These are phyloP conservation scores for Oncorhynchus kisutch DNA, from an alignment of 2,113 vertebrate genomes.

Conservation along the genomic window DNA sequence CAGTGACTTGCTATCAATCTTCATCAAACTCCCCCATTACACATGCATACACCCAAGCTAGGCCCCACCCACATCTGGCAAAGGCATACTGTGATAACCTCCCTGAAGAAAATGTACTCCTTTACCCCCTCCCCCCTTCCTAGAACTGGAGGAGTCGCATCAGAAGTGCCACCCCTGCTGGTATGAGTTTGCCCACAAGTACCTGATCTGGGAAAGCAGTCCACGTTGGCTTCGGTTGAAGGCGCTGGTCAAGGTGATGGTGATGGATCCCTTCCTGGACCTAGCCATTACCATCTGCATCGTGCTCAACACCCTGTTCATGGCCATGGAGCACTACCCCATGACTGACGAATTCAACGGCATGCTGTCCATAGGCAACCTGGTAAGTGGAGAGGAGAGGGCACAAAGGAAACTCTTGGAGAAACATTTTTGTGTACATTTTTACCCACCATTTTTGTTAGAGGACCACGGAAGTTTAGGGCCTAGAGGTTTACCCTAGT, in stretches of 20 bases:
- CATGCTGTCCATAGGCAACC: constrained; percentile 91
- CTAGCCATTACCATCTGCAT: constrained; percentile 96
- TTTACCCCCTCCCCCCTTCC: neutral
- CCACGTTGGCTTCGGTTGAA: constrained; percentile 86
- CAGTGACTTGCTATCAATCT: too few species aligned
- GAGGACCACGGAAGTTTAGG: too few species aligned
- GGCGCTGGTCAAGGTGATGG: constrained; percentile 85
- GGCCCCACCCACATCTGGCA: too few species aligned
- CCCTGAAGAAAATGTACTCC: too few species aligned
- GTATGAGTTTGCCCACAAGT: constrained; percentile 85
- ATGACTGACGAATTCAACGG: constrained; percentile 92
- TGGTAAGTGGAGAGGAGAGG: constrained; percentile 74
- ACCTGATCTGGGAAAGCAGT: constrained; percentile 92
- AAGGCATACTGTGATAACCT: too few species aligned
- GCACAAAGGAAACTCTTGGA: too few species aligned
- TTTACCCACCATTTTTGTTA: neutral
- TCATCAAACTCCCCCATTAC: too few species aligned
- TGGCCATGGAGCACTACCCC: constrained; percentile 96
- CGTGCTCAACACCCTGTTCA: constrained; percentile 96
- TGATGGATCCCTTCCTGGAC: constrained; percentile 96
- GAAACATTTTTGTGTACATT: too few species aligned
- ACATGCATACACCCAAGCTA: too few species aligned
- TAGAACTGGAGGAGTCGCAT: constrained; percentile 93
- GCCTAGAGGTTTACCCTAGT: too few species aligned
- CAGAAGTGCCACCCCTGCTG: constrained; percentile 93